phyloP scores from a whole-genome alignment of 2,888 invertebrate genomes.

The Phengaris arion region DNA sequence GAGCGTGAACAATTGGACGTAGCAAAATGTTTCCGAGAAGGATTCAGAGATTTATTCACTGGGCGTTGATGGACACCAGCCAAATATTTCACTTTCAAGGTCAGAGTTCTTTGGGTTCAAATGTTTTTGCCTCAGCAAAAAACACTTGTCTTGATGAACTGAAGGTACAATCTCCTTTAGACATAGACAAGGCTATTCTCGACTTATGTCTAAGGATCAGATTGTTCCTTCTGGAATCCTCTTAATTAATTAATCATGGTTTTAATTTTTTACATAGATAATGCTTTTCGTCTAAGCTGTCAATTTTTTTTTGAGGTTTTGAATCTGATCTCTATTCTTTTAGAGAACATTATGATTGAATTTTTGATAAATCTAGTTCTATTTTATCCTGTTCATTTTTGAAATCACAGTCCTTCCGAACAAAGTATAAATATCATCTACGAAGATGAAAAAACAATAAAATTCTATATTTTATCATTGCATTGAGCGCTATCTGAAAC shows the following conservation, averaged over 20 bases:
- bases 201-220: no score
- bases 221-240: no score
- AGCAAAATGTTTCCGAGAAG: slow-evolving; percentile 61
- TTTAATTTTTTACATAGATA: no score
- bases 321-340: no score
- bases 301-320: no score
- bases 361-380: not conserved
- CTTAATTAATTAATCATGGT: no score
- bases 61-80: slow-evolving; percentile 48
- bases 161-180: no score
- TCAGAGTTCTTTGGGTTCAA: not conserved
- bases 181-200: no score
- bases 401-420: not conserved
- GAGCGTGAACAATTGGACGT: slow-evolving; percentile 19
- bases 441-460: not conserved
- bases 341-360: no score
- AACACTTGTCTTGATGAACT: no score
- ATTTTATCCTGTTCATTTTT: not conserved
- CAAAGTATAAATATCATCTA: not conserved
- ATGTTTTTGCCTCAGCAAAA: not conserved
- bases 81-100: slow-evolving; percentile 36
- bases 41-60: slow-evolving; percentile 60
- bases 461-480: not conserved
- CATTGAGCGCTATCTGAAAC: slow-evolving; percentile 15
- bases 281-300: no score